Evolutionary conservation across 23 tunicate species (phyloP).

Genomic region (Styela plicata): DNA sequence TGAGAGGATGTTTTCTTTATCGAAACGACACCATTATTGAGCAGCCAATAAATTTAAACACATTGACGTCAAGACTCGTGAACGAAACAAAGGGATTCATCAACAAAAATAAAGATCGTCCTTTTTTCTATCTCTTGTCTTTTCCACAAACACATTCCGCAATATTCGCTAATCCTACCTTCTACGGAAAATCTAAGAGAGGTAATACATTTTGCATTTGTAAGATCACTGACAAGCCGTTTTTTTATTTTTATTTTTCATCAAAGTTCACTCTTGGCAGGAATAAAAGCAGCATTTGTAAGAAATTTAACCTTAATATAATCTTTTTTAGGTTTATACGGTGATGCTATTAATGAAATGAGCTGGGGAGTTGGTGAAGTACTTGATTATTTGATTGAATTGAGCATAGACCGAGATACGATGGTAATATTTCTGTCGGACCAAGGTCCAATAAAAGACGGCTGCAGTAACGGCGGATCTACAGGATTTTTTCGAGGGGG

Average conservation of each 20-base stretch:
- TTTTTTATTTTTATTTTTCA: no score
- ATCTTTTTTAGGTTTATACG: slow-evolving; percentile 56
- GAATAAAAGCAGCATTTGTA: no score
- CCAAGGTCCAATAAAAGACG: slow-evolving; percentile 58
- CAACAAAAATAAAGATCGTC: slow-evolving; percentile 16
- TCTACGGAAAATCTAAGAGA: slow-evolving; percentile 55
- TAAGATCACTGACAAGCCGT: no score
- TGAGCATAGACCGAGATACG: slow-evolving; percentile 38
- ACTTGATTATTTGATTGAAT: slow-evolving; percentile 20
- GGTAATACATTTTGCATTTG: no score
- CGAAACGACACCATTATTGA: slow-evolving; percentile 15
- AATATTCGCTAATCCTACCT: slow-evolving; percentile 22
- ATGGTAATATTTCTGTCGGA: slow-evolving; percentile 75
- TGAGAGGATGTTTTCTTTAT: neutral
- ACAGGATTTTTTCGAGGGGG: slow-evolving; percentile 59
- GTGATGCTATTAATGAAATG: slow-evolving; percentile 41
- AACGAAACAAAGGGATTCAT: slow-evolving; percentile 43
- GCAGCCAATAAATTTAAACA: slow-evolving; percentile 52
- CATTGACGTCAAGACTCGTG: slow-evolving; percentile 36
- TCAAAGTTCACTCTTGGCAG: no score
- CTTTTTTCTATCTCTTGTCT: slow-evolving; percentile 47
- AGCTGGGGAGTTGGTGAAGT: slow-evolving; percentile 50
- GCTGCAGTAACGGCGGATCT: slow-evolving; percentile 61
- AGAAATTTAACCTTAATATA: no score
- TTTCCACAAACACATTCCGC: slow-evolving; percentile 57